A percentile compares a stretch with the other conserved stretches of the same genome.
Evolutionary conservation across 2,113 vertebrate species (phyloP).

Genomic region (Silurus meridionalis): DNA sequence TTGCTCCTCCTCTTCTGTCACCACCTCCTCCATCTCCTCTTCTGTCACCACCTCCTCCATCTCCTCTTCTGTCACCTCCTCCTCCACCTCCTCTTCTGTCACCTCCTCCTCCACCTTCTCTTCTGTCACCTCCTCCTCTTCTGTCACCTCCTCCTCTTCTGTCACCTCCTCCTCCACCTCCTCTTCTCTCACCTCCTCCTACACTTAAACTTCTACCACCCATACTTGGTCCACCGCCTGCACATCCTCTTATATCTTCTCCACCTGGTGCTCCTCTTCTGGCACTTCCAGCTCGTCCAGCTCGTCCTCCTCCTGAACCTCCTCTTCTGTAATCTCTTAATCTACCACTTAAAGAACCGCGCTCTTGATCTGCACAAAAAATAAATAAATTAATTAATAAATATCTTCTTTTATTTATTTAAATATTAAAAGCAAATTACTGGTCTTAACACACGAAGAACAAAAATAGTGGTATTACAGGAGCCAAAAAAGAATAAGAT

Average conservation of each 20-base stretch:
- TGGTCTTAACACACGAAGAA: background rate
- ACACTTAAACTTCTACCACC: background rate
- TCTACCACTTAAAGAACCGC: background rate
- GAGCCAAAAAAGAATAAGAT: background rate
- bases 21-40: background rate
- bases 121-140: background rate
- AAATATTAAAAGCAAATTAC: background rate
- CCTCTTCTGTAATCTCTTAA: background rate
- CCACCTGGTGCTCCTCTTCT: background rate
- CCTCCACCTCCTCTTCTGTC: slow-evolving; percentile 1
- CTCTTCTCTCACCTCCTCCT: background rate
- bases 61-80: background rate
- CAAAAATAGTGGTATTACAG: background rate
- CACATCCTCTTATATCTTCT: slow-evolving; percentile 49
- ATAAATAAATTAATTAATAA: background rate
- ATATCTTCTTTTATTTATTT: too few relatives aligned
- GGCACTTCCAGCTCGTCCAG: background rate
- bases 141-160: background rate
- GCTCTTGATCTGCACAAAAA: slow-evolving; percentile 30
- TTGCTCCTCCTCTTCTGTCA: slow-evolving; percentile 4
- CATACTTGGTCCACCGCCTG: background rate
- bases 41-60: background rate
- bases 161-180: background rate
- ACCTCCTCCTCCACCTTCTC: background rate
- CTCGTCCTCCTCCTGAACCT: background rate